Base-by-base conservation (phyloP, 1,140 invertebrate genomes). In the Drosophila takahashii region DNA sequence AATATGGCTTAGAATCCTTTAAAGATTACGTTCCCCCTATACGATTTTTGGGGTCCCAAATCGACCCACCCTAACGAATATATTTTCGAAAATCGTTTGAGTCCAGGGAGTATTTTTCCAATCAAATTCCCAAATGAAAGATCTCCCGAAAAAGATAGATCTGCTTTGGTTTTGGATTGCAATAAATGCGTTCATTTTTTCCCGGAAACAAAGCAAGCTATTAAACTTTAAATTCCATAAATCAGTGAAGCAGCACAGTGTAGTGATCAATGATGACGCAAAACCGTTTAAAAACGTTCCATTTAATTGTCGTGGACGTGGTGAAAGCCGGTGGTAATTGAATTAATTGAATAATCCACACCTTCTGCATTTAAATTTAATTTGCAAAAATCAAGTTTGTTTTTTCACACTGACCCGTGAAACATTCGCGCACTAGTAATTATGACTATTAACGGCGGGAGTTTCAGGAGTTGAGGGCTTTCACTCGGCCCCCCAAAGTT, bases 321-420 rank as follows among this genome's bases (percentile, higher is more conserved):
- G 27, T 26, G 27, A 53, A 53, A 58, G 56, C 27, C 11, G 10
- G 42, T 2, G 36, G 16, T 42, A 42, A 65, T 52, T 51, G 18
- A 51, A 70, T 69, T 70, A 69, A 70, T 69, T 54, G 13, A 32
- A 70, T 27, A 70, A 69, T 48, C 64, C 66, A 39, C 41, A 56
- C 32, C 41, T 56, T 32, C 3, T 37, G 26, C 62, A 11, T 27
- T 37, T 18, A 34, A 54, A 54, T 70, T 32, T 26, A 56, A 26
- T 45, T 15, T 53, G 39, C 13, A 32, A 62, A 47, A 37, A 60
- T 57, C 15, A 39, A 61, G 48, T 27, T 44, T 11, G 16, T 27
- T 26, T 16, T 27, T 37, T 11, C 22, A 26, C 32, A 1, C n/a
- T 42, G 18, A 1, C 5, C 39, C 32, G 26, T 11, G 22, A 18